Base-by-base conservation (phyloP, 2,797 vertebrate genomes). In the Oreortyx pictus region DNA sequence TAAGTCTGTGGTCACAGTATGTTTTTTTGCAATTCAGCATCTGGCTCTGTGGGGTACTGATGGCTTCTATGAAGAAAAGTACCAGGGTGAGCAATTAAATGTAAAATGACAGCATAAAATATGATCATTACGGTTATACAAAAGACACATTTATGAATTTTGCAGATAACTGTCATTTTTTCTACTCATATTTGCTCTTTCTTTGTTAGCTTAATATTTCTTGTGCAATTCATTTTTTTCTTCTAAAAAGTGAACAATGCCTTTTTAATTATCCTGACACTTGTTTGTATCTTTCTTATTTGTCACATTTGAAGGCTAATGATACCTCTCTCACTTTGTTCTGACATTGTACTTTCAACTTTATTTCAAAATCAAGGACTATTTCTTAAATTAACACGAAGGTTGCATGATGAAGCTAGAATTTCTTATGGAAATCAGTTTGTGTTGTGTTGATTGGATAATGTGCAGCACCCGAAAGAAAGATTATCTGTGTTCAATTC, bases 91-190 rank as follows among this genome's bases (percentile, higher is more conserved):
- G 98, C 98, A 99, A 99, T 99, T 99, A 98, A 98, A 98, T 98
- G 97, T 97, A 98, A 98, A 98, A 98, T 98, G 98, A 99, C 98
- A 98, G 98, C 97, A 98, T 98, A 98, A 98, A 99, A 98, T 99
- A 98, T 98, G 98, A 98, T 98, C 98, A 98, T 99, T 98, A 98
- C 96, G 94, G 97, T 98, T 98, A 97, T 97, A 98, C 97, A 98
- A 98, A 98, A 98, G 98, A 97, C 97, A 98, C 98, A 98, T 98
- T 99, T 98, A 98, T 97, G 98, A 98, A 98, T 98, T 98, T 98
- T 98, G 98, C 97, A 98, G 98, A 98, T 98, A 98, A 98, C 98
- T 98, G 98, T 98, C 98, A 98, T 98, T 98, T 98, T 97, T 94
- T 97, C 90, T 96, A 91, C 97, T 97, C 96, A 94, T 98, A 97